phyloP scores from a whole-genome alignment of 2,113 vertebrate species.

The Chloropsis hardwickii region DNA sequence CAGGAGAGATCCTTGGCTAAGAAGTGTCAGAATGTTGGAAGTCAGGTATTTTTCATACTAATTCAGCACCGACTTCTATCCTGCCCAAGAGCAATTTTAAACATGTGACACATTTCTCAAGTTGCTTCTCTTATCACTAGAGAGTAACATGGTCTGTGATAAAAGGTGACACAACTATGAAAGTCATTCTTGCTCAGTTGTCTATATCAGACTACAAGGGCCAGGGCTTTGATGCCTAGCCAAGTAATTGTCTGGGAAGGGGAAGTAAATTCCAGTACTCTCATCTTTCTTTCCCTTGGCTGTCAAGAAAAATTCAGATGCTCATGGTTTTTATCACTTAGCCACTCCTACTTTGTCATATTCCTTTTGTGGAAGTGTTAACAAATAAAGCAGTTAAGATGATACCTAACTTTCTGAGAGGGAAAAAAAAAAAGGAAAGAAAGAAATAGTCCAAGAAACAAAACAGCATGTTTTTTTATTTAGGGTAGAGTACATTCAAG shows the following conservation, averaged over 20 bases:
- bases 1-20: neutral
- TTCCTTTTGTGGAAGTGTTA: neutral
- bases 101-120: neutral
- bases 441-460: neutral
- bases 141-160: conserved; percentile 1
- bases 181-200: conserved; percentile 15
- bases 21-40: neutral
- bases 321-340: neutral
- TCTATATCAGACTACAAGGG: conserved; percentile 15
- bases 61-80: neutral
- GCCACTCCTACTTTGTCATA: neutral
- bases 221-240: conserved; percentile 37
- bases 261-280: neutral
- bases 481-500: neutral
- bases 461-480: neutral
- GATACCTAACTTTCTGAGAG: neutral
- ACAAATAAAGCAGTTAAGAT: neutral
- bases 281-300: neutral
- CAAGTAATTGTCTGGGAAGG: conserved; percentile 34
- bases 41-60: neutral
- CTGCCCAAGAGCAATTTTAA: conserved; percentile 44
- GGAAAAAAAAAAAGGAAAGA: fast-evolving
- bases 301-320: neutral
- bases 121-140: conserved; percentile 52
- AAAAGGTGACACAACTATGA: conserved; percentile 58